Base-by-base conservation (phyloP, 2,797 vertebrate species). In the Vespertilio murinus region DNA sequence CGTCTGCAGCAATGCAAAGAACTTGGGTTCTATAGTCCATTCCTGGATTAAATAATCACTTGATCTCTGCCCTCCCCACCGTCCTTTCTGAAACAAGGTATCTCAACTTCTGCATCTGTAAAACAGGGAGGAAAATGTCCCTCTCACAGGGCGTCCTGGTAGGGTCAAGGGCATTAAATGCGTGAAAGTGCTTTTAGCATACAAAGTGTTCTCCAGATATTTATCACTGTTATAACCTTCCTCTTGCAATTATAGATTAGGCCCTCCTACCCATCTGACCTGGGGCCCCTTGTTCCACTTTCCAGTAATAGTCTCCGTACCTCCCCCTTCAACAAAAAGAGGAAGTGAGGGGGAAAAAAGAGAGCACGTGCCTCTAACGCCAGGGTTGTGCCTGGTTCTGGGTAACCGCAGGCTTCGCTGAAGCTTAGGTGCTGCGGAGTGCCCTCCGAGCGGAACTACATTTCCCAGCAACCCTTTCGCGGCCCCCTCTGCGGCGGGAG, bases 381-480 rank as follows among this genome's bases (percentile, higher is more conserved):
- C 6, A 0, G 28, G 3, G 11, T 18, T 42, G 16, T 20, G 30
- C 28, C 5, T 0, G 30, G 54, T 23, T 35, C 1, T 3, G 7
- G 3, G 61, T 7, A 42, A 2, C 0, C 7, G 2, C n/a, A 7
- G 22, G 42, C 40, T 54, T 45, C 5, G 10, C 12, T 0, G 0
- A 30, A 11, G 10, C 2, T 5, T 7, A 3, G 8, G 14, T 11
- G 52, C 35, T 2, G n/a, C 83, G 18, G 1, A 6, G 4, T 6
- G 18, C 8, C 23, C 25, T 23, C 6, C 1, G 0, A 8, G 6
- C 16, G 25, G 90, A 92, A 98, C 97, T 98, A 96, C 97, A 97
- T 91, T 96, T 96, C 97, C 98, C 98, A 92, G 80, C 40, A 65
- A 45, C 3, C 35, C 33, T 49, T 40, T 52, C 35, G 90, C 40